A percentile compares a stretch with the other conserved stretches of the same genome.
phyloP scores from a whole-genome alignment of 1,140 invertebrate genomes.

The Anastrepha obliqua region DNA sequence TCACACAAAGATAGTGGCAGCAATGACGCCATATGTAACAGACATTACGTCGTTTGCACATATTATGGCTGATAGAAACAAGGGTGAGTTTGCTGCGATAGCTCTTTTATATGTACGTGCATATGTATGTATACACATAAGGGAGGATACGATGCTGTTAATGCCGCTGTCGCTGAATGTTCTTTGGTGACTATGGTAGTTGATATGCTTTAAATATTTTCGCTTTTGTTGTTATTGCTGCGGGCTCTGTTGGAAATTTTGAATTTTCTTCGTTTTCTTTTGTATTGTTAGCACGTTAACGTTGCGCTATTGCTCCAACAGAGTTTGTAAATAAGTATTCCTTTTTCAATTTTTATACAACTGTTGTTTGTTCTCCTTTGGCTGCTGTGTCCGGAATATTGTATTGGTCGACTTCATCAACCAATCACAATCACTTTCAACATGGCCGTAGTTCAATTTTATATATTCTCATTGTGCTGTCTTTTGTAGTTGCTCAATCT shows the following conservation, averaged over 20 bases:
- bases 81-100: not conserved
- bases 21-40: not conserved
- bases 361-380: conserved; percentile 73
- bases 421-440: conserved; percentile 74
- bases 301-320: not conserved
- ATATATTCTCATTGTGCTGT: conserved; percentile 52
- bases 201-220: not conserved
- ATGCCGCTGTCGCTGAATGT: not conserved
- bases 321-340: not conserved
- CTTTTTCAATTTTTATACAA: conserved; percentile 69
- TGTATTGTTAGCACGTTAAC: not conserved
- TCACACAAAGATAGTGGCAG: conserved; percentile 13
- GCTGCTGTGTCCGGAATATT: conserved; percentile 63
- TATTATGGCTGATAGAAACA: not conserved
- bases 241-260: conserved; percentile 7
- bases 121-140: not conserved
- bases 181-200: not conserved
- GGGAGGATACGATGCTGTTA: not conserved
- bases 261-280: conserved; percentile 50
- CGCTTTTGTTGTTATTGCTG: not conserved
- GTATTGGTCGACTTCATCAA: conserved; percentile 74
- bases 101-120: not conserved
- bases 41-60: not conserved
- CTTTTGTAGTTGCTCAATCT: conserved; percentile 33
- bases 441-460: conserved; percentile 72